These are phyloP conservation scores for Aegypius monachus DNA, from an alignment of 2,113 vertebrate genomes.

Conservation along the genomic window DNA sequence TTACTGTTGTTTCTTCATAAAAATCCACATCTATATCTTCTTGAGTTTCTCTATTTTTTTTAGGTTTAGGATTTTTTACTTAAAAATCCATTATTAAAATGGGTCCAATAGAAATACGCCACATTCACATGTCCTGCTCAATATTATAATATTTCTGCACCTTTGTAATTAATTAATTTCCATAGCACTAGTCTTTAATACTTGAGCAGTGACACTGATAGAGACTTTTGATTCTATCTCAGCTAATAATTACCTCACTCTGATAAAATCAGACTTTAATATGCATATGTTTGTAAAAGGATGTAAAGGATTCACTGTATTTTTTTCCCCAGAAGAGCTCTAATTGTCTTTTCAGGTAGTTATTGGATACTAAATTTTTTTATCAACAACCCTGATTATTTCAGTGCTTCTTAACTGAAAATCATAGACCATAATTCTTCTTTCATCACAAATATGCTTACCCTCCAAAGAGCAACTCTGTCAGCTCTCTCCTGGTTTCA, in stretches of 20 bases:
- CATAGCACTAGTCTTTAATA: not conserved
- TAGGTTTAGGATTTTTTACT: not conserved
- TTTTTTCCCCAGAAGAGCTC: not conserved
- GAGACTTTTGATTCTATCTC: not conserved
- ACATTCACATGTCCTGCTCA: not conserved
- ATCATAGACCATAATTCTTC: not conserved
- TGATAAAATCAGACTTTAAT: not conserved
- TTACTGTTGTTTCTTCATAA: not conserved
- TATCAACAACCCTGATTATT: not conserved
- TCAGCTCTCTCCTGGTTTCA: not conserved
- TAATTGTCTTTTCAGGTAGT: not conserved
- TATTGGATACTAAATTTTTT: not conserved
- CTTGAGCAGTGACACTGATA: not conserved
- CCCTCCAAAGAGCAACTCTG: not conserved
- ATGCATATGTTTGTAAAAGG: not conserved
- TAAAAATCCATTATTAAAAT: not conserved
- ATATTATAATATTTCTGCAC: not conserved
- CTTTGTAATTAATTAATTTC: not conserved
- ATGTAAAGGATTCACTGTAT: not conserved
- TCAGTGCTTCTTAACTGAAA: not conserved
- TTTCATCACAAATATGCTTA: not conserved
- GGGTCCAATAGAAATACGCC: accelerated
- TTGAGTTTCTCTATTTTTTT: not conserved
- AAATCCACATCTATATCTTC: not conserved
- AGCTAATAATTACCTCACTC: not conserved